These are phyloP conservation scores for Penaeus indicus DNA, from an alignment of 1,140 invertebrate genomes.

Conservation along the genomic window DNA sequence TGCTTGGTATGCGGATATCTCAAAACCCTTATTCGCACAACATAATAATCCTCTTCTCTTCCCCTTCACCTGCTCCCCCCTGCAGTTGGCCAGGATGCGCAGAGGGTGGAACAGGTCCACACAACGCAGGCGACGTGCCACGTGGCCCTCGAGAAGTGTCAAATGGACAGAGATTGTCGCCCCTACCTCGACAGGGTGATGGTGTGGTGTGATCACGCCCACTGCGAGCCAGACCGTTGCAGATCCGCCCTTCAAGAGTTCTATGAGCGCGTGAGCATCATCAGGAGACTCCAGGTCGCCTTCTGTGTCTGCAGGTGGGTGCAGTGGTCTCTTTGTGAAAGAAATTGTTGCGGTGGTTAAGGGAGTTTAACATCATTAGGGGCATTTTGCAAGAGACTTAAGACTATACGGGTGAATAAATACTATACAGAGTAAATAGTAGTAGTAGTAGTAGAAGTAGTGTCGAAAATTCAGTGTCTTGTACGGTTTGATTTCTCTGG, in stretches of 20 bases:
- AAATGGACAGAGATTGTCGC: conserved; percentile 43
- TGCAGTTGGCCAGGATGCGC: conserved; percentile 35
- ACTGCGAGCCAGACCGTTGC: conserved; percentile 64
- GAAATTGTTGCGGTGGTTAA: neutral
- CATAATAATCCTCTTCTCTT: too few species aligned
- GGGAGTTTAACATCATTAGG: neutral
- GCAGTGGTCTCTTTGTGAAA: too few species aligned
- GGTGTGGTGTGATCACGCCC: conserved; percentile 63
- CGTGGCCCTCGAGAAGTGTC: conserved; percentile 55
- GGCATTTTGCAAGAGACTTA: too few species aligned
- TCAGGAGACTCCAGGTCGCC: conserved; percentile 60
- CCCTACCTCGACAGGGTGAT: conserved; percentile 49
- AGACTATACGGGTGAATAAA: neutral
- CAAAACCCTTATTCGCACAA: too few species aligned
- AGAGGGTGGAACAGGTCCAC: conserved; percentile 29
- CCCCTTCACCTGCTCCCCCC: neutral
- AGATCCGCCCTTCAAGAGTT: conserved; percentile 62
- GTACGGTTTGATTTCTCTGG: too few species aligned
- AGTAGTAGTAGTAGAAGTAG: conserved; percentile 25
- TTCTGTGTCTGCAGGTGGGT: conserved; percentile 66
- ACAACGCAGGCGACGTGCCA: conserved; percentile 59
- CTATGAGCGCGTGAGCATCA: conserved; percentile 53
- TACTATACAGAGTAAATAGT: neutral
- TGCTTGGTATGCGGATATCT: too few species aligned
- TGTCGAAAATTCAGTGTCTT: neutral